These are phyloP conservation scores for Rhinatrema bivittatum DNA, from an alignment of 2,797 vertebrate genomes.

Conservation along the genomic window DNA sequence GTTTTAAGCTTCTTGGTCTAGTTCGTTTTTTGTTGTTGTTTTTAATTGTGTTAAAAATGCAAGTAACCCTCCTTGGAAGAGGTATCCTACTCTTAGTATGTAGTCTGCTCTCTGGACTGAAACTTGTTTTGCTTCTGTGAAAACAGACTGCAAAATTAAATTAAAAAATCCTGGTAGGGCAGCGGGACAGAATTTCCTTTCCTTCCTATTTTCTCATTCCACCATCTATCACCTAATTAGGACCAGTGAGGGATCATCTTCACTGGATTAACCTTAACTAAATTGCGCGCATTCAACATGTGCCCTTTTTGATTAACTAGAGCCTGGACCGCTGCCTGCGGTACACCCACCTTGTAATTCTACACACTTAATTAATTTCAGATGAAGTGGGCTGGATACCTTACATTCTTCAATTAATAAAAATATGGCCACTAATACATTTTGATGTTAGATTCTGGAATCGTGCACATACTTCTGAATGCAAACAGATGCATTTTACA, in stretches of 20 bases:
- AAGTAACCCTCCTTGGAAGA: too few species aligned
- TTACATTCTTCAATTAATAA: slow-evolving; percentile 64
- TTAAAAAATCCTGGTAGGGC: slow-evolving; percentile 77
- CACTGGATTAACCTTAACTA: slow-evolving; percentile 76
- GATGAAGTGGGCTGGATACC: slow-evolving; percentile 57
- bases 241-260: slow-evolving; percentile 68
- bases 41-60: too few species aligned
- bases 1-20: too few species aligned
- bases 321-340: slow-evolving; percentile 57
- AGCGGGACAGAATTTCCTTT: slow-evolving; percentile 60
- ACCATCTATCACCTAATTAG: slow-evolving; percentile 77
- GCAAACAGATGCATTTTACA: too few species aligned
- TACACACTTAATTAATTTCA: slow-evolving; percentile 77
- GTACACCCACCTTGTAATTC: slow-evolving; percentile 70
- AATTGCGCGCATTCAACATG: slow-evolving; percentile 70
- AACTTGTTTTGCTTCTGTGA: slow-evolving; percentile 79
- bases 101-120: slow-evolving; percentile 55
- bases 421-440: slow-evolving; percentile 40
- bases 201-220: slow-evolving; percentile 65
- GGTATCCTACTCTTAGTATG: slow-evolving; percentile 40
- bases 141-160: slow-evolving; percentile 82
- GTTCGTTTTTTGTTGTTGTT: too few species aligned
- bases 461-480: too few species aligned
- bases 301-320: slow-evolving; percentile 75
- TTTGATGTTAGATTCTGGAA: slow-evolving; percentile 37